Percentiles rank a stretch among this genome's conserved stretches.
Evolutionary conservation across 30 jellyfish, hydroid and myxozoan genomes (phyloP).

Genomic region (Chrysaora quinquecirrha): DNA sequence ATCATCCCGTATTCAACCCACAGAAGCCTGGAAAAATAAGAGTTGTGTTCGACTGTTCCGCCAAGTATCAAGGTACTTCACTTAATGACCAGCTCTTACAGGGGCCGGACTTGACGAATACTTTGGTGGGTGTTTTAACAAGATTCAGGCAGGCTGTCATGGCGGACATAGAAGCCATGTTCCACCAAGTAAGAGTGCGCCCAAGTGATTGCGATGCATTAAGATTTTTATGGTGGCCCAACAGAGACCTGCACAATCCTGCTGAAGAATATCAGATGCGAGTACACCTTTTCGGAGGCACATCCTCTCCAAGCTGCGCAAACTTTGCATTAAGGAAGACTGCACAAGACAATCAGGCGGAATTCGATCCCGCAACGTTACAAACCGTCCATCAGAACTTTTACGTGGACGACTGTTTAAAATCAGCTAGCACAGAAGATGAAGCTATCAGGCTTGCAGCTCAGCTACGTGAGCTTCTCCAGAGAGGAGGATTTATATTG

Average conservation of each 20-base stretch:
- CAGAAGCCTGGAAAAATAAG: conserved; percentile 72
- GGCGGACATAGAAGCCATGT: conserved; percentile 76
- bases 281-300: conserved; percentile 71
- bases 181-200: conserved; percentile 72
- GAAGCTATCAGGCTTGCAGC: conserved; percentile 29
- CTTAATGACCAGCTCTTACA: conserved; percentile 59
- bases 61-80: conserved; percentile 53
- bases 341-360: conserved; percentile 32
- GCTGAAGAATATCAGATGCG: conserved; percentile 57
- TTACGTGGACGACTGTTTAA: conserved; percentile 66
- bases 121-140: conserved; percentile 34
- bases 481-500: conserved; percentile 61
- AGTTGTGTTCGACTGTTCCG: conserved; percentile 77
- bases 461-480: conserved; percentile 32
- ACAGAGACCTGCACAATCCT: conserved; percentile 42
- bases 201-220: conserved; percentile 30
- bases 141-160: conserved; percentile 82
- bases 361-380: conserved; percentile 11
- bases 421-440: conserved; percentile 10
- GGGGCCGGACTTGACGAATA: conserved; percentile 73
- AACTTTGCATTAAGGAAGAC: conserved; percentile 60
- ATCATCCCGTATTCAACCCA: conserved; percentile 66
- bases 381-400: conserved; percentile 36
- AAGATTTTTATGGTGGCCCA: conserved; percentile 71
- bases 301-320: conserved; percentile 72